Conservation (phyloP, 1,140 invertebrate species). For the Micrasema minimum region DNA sequence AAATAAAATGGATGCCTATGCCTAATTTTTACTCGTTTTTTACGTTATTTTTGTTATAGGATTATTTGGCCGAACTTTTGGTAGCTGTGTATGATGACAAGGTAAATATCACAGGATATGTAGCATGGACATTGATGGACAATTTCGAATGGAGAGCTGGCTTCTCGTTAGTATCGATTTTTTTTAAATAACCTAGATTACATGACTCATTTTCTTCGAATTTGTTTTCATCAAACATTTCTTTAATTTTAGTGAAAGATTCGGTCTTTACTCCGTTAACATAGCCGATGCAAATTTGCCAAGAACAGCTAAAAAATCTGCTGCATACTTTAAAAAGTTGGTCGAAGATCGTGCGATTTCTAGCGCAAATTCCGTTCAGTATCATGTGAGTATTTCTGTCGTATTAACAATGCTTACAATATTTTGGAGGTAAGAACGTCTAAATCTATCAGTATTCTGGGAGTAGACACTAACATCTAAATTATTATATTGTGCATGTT, state of each 20-base stretch:
- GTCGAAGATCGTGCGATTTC: slow-evolving; percentile 60
- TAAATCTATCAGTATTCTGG: too few species aligned
- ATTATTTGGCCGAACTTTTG: slow-evolving; percentile 71
- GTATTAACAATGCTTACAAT: not conserved
- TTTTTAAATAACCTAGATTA: slow-evolving; percentile 3
- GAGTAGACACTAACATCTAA: too few species aligned
- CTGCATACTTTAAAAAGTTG: slow-evolving; percentile 62
- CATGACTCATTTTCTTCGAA: not conserved
- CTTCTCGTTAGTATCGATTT: slow-evolving; percentile 65
- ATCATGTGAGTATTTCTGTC: slow-evolving; percentile 22
- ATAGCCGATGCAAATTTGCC: slow-evolving; percentile 61
- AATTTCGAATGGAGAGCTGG: slow-evolving; percentile 81
- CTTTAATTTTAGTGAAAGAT: slow-evolving; percentile 60
- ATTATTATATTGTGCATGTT: too few species aligned
- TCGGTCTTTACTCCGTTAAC: slow-evolving; percentile 66
- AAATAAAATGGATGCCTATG: too few species aligned
- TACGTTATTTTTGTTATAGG: slow-evolving; percentile 56
- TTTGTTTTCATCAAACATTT: slow-evolving; percentile 2
- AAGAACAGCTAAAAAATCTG: slow-evolving; percentile 64
- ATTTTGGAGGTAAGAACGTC: slow-evolving; percentile 2
- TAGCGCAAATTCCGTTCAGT: slow-evolving; percentile 43
- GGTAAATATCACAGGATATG: slow-evolving; percentile 77
- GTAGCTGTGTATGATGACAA: slow-evolving; percentile 71
- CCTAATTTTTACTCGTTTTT: too few species aligned
- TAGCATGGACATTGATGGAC: slow-evolving; percentile 81